Base-by-base conservation (phyloP, 2,888 invertebrate species). In the Exocentrus adspersus region DNA sequence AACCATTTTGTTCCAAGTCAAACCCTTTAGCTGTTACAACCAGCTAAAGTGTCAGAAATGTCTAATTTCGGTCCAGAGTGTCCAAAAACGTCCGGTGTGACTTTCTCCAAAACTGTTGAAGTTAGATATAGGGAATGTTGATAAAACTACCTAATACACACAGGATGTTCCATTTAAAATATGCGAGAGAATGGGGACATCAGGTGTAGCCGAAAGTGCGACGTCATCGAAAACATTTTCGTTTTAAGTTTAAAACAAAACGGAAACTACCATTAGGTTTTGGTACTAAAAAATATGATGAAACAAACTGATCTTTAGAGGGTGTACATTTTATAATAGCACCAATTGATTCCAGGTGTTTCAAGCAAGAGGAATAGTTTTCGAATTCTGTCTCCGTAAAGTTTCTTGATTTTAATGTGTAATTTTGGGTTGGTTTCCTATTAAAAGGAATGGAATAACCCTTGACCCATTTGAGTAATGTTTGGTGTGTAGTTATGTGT, bases 401-500 rank as follows among this genome's bases (percentile, higher is more conserved):
- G 12, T 45, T 45, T 45, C 45, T 16, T 9, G 9, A 16, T 19
- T 20, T 2, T 45, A 45, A 45, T 45, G 10, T 45, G 17, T 20
- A 45, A 16, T 9, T 2, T 17, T 45, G 12, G 16, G 16, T 45
- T 45, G 45, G 45, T 14, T 14, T 45, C 45, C 17, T 45, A 45
- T 19, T 16, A 14, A 45, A 45, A 45, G 45, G 45, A 20, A 45
- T 45, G 7, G 45, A 45, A 45, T 45, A 45, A 10, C 45, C 45
- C 12, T 45, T 45, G 17, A 10, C 45, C 45, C 45, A 45, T 14
- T 45, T 45, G 12, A 45, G 17, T 19, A 45, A 16, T 16, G 45
- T 45, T 45, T 16, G 12, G 20, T 45, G 16, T 10, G 16, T 45
- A 45, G 45, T 45, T 45, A 45, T 19, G 17, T 2, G 45, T 45